phyloP scores from a whole-genome alignment of 2,113 vertebrate genomes.

The Odontesthes bonariensis region DNA sequence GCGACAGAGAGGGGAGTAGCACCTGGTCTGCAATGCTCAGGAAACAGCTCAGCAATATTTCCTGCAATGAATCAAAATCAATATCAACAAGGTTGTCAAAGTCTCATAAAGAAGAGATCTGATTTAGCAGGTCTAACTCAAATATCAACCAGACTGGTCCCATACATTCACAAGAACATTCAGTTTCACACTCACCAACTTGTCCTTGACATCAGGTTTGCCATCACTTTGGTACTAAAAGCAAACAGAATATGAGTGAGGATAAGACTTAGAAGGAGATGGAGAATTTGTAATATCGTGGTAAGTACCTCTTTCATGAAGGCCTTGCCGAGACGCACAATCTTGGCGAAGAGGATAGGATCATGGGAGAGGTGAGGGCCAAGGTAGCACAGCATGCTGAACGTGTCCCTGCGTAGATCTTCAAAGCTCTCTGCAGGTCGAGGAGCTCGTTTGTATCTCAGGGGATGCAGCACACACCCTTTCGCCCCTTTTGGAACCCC shows the following conservation, averaged over 20 bases:
- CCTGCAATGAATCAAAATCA: conserved; percentile 77
- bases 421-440: conserved; percentile 91
- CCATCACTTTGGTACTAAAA: conserved; percentile 78
- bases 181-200: conserved; percentile 58
- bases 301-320: conserved; percentile 97
- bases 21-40: conserved; percentile 83
- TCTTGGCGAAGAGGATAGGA: conserved; percentile 95
- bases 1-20: conserved; percentile 92
- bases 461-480: conserved; percentile 83
- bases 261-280: neutral
- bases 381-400: conserved; percentile 96
- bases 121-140: neutral
- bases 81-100: neutral
- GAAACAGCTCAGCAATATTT: conserved; percentile 85
- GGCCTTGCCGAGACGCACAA: conserved; percentile 94
- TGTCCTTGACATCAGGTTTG: conserved; percentile 69
- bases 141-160: neutral
- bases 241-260: conserved; percentile 17
- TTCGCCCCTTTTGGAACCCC: conserved; percentile 96
- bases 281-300: neutral
- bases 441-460: conserved; percentile 89
- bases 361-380: conserved; percentile 97
- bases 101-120: neutral
- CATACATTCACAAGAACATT: neutral
- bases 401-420: conserved; percentile 91